A percentile compares a stretch with the other conserved stretches of the same genome.
Conservation (phyloP, 2,888 invertebrate genomes). For the Dascillus cervinus region DNA sequence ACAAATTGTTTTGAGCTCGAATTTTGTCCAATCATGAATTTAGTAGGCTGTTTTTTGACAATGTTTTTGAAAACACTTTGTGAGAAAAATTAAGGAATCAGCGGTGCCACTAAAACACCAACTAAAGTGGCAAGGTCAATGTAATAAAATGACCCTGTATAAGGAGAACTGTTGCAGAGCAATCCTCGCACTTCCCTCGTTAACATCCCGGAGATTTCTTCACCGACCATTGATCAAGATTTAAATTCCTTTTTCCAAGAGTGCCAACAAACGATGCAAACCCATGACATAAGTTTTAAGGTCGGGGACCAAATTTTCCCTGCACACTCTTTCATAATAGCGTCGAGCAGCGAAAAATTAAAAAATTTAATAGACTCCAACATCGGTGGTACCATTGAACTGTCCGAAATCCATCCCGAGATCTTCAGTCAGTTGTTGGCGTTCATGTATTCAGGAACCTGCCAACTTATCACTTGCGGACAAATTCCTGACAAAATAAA, state of each 20-base stretch:
- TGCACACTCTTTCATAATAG: constrained; percentile 67
- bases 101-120: too few species aligned
- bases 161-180: too few species aligned
- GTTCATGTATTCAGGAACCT: constrained; percentile 62
- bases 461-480: constrained; percentile 52
- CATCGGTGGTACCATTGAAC: constrained; percentile 36
- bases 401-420: constrained; percentile 52
- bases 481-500: constrained; percentile 34
- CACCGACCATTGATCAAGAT: constrained; percentile 44
- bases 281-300: constrained; percentile 68
- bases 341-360: constrained; percentile 55
- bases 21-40: too few species aligned
- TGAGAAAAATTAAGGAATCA: too few species aligned
- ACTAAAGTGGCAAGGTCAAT: too few species aligned
- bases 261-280: constrained; percentile 54
- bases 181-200: constrained; percentile 33
- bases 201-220: constrained; percentile 43
- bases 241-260: constrained; percentile 54
- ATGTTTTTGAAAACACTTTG: too few species aligned
- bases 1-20: too few species aligned
- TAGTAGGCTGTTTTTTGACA: too few species aligned
- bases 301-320: constrained; percentile 55
- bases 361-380: constrained; percentile 47
- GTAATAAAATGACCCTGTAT: too few species aligned
- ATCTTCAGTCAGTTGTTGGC: constrained; percentile 65